Percentiles rank a stretch among this genome's conserved stretches.
phyloP scores from a whole-genome alignment of 2,888 invertebrate species.

The Papilio demoleus region DNA sequence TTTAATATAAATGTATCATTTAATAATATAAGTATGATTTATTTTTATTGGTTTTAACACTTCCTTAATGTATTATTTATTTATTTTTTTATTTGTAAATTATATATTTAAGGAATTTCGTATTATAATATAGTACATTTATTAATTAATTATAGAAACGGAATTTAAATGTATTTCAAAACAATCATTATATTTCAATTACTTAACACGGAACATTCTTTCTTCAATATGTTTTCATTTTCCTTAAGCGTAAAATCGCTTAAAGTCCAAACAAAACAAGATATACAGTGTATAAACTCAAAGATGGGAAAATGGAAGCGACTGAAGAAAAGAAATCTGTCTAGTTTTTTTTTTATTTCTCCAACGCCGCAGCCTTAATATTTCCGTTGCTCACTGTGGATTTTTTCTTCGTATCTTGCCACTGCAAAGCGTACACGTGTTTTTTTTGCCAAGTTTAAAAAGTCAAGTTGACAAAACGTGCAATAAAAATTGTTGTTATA shows the following conservation, averaged over 20 bases:
- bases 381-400: constrained; percentile 31
- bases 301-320: constrained; percentile 27
- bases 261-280: constrained; percentile 22
- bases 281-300: constrained; percentile 17
- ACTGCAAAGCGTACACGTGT: constrained; percentile 15
- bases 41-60: too few relatives aligned
- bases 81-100: too few relatives aligned
- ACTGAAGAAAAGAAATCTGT: constrained; percentile 26
- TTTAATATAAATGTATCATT: too few relatives aligned
- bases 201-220: constrained; percentile 1
- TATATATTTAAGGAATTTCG: too few relatives aligned
- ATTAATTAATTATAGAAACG: too few relatives aligned
- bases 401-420: constrained; percentile 21
- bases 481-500: not conserved
- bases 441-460: constrained; percentile 8
- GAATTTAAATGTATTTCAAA: too few relatives aligned
- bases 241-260: constrained; percentile 21
- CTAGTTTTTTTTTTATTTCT: constrained; percentile 27
- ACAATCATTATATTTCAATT: not conserved
- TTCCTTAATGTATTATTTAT: too few relatives aligned
- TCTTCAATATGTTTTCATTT: constrained; percentile 20
- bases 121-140: too few relatives aligned
- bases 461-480: not conserved
- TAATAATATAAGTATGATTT: too few relatives aligned
- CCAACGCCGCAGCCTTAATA: constrained; percentile 24